A percentile compares a stretch with the other conserved stretches of the same genome.
phyloP scores from a whole-genome alignment of 1,140 invertebrate genomes.

The Augochlora pura region DNA sequence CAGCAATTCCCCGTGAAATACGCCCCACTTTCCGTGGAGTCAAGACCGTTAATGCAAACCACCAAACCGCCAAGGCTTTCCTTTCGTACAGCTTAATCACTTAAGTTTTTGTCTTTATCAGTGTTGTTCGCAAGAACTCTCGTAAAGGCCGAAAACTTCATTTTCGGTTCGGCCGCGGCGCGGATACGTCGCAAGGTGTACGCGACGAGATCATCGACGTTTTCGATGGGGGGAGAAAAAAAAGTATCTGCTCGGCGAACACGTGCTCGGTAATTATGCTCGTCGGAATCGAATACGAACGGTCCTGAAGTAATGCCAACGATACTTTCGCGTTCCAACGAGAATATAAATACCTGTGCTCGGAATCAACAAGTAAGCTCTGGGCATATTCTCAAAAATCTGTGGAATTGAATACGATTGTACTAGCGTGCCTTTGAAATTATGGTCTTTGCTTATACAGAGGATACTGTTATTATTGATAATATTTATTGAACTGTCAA shows the following conservation, averaged over 20 bases:
- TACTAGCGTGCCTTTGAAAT: too few species aligned
- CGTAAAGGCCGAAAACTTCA: conserved; percentile 37
- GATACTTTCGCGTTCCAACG: not conserved
- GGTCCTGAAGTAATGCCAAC: not conserved
- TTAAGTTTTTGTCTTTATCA: conserved; percentile 63
- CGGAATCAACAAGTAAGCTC: not conserved
- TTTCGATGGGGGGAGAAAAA: too few species aligned
- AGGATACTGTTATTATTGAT: too few species aligned
- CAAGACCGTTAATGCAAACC: conserved; percentile 67
- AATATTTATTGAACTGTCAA: too few species aligned
- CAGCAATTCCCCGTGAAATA: conserved; percentile 65
- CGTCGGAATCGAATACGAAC: not conserved
- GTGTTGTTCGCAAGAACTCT: conserved; percentile 53
- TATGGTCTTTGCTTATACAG: too few species aligned
- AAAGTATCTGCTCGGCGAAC: not conserved
- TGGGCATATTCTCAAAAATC: not conserved
- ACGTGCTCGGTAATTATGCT: not conserved
- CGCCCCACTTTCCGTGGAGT: conserved; percentile 57
- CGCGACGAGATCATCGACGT: not conserved
- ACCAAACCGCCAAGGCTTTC: conserved; percentile 57
- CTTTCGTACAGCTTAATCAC: conserved; percentile 65
- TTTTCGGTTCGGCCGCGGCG: conserved; percentile 14
- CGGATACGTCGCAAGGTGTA: not conserved
- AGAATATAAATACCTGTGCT: not conserved
- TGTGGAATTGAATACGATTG: too few species aligned